Conservation (phyloP, 1,140 invertebrate species). For the Drosophila hydei region DNA sequence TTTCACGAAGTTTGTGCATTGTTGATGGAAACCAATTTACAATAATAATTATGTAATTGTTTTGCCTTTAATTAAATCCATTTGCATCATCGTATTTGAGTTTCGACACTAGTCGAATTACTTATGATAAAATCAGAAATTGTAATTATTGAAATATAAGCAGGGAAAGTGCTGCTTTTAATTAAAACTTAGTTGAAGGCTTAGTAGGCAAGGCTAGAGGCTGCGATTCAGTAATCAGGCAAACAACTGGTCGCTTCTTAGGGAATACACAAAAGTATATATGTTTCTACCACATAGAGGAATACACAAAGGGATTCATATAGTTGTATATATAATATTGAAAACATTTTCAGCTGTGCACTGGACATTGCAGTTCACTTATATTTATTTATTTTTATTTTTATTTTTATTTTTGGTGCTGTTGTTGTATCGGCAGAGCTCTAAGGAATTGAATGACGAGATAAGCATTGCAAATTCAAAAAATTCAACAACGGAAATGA, state of each 20-base stretch:
- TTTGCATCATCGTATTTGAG: neutral
- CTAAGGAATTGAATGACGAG: slow-evolving; percentile 41
- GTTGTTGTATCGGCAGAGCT: slow-evolving; percentile 31
- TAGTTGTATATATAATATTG: slow-evolving; percentile 16
- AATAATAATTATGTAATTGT: too few species aligned
- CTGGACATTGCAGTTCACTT: neutral
- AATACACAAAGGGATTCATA: slow-evolving; percentile 4
- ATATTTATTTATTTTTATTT: slow-evolving; percentile 26
- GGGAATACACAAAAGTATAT: slow-evolving; percentile 34
- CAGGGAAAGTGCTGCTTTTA: slow-evolving; percentile 38
- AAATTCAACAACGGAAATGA: slow-evolving; percentile 68
- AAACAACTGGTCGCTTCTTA: slow-evolving; percentile 43
- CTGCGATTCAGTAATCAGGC: slow-evolving; percentile 58
- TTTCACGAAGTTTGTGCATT: too few species aligned
- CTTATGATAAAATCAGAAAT: slow-evolving; percentile 50
- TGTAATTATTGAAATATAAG: slow-evolving; percentile 44
- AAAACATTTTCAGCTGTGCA: slow-evolving; percentile 14
- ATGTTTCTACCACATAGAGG: too few species aligned
- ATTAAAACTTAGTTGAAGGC: too few species aligned
- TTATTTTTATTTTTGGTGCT: neutral
- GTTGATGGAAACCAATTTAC: too few species aligned
- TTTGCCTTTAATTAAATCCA: neutral
- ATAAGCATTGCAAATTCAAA: slow-evolving; percentile 40
- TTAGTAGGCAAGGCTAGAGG: too few species aligned
- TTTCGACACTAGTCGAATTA: neutral